Evolutionary conservation across 2,113 vertebrate genomes (phyloP).

Genomic region (Malurus melanocephalus): DNA sequence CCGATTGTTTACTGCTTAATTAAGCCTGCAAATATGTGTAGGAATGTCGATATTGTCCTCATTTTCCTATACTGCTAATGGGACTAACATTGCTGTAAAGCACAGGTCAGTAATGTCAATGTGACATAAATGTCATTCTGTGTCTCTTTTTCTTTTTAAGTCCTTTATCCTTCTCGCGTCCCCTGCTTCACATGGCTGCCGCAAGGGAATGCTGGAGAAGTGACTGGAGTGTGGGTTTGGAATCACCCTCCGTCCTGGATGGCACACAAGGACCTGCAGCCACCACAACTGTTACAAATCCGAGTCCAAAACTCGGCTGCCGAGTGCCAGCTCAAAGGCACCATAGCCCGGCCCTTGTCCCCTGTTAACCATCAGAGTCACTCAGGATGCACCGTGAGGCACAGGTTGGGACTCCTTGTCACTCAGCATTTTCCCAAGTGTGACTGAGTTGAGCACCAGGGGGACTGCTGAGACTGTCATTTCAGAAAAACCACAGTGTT

Average conservation of each 20-base stretch:
- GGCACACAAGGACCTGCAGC: neutral
- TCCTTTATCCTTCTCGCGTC: accelerated
- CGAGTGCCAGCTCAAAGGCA: neutral
- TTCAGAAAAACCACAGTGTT: neutral
- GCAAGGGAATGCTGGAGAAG: too few species aligned
- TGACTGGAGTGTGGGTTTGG: accelerated
- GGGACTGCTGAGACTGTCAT: neutral
- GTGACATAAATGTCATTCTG: neutral
- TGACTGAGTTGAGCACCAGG: neutral
- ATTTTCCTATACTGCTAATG: neutral
- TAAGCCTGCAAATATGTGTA: too few species aligned
- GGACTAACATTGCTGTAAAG: neutral
- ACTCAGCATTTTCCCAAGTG: neutral
- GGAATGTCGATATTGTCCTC: neutral
- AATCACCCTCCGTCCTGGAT: too few species aligned
- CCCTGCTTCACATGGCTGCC: neutral
- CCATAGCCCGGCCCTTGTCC: neutral
- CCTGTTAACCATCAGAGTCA: neutral
- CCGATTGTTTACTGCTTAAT: neutral
- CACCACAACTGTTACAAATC: accelerated
- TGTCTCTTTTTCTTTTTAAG: too few species aligned
- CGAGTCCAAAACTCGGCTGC: accelerated
- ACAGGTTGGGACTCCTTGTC: neutral
- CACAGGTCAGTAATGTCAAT: neutral
- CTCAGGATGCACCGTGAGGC: accelerated